Conservation (phyloP, 2,888 invertebrate species). For the Nephrotoma guestfalica region DNA sequence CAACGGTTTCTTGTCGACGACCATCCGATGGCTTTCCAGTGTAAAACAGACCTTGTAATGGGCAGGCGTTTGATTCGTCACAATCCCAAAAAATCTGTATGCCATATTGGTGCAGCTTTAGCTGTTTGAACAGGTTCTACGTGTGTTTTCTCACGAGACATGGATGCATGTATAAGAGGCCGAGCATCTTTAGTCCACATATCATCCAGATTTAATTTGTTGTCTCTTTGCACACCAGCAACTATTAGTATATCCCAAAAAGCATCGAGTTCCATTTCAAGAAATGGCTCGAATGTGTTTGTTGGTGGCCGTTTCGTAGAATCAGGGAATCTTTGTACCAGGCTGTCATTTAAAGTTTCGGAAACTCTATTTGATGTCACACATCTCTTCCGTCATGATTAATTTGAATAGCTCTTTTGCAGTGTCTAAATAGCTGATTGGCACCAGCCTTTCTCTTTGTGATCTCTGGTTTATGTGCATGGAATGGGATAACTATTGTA, state of each 20-base stretch:
- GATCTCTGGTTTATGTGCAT: no score
- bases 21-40: neutral
- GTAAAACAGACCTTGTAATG: neutral
- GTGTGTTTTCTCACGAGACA: neutral
- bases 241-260: neutral
- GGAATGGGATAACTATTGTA: neutral
- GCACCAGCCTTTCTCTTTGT: neutral
- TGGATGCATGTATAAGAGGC: neutral
- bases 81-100: neutral
- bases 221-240: neutral
- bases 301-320: neutral
- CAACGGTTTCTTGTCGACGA: neutral
- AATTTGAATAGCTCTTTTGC: neutral
- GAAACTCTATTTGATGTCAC: neutral
- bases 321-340: neutral
- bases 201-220: neutral
- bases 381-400: neutral
- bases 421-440: neutral
- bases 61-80: neutral
- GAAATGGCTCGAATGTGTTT: neutral
- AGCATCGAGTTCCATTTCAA: neutral
- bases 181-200: neutral
- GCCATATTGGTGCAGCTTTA: neutral
- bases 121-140: neutral
- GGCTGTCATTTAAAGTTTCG: neutral